Conservation (phyloP, 2,888 invertebrate species). For the Drepana falcataria region DNA sequence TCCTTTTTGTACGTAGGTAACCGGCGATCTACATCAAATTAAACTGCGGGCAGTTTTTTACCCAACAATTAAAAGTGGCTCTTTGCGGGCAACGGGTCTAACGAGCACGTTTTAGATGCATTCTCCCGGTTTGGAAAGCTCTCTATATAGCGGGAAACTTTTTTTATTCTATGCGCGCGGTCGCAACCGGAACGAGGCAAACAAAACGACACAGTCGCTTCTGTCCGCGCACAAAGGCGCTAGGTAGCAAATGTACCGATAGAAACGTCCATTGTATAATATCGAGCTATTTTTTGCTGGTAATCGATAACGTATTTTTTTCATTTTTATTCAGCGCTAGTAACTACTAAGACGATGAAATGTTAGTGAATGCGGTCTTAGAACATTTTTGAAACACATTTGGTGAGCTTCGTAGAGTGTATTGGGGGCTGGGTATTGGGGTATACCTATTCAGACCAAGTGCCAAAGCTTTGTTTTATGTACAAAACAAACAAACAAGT, state of each 20-base stretch:
- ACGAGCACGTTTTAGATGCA: constrained; percentile 16
- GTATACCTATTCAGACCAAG: no score
- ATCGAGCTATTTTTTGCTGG: constrained; percentile 23
- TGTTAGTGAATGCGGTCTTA: no score
- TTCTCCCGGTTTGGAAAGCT: constrained; percentile 19
- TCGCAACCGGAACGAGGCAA: constrained; percentile 23
- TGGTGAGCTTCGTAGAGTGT: no score
- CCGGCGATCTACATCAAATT: neutral
- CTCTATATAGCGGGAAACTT: constrained; percentile 6
- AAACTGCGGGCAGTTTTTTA: neutral
- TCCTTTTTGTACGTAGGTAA: no score
- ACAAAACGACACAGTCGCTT: constrained; percentile 32
- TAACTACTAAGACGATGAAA: no score
- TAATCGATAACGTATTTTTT: constrained; percentile 17
- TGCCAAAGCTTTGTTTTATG: no score
- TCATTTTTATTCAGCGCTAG: neutral
- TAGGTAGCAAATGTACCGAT: constrained; percentile 19
- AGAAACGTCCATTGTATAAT: constrained; percentile 22
- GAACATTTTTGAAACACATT: no score
- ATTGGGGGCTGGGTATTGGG: no score
- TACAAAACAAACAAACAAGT: no score
- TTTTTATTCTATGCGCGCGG: constrained; percentile 21
- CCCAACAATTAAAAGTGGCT: constrained; percentile 2
- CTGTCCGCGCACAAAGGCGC: constrained; percentile 22
- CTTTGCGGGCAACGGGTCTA: constrained; percentile 1